These are phyloP conservation scores for Spinibarbus caldwelli DNA, from an alignment of 2,797 vertebrate genomes.

Conservation along the genomic window DNA sequence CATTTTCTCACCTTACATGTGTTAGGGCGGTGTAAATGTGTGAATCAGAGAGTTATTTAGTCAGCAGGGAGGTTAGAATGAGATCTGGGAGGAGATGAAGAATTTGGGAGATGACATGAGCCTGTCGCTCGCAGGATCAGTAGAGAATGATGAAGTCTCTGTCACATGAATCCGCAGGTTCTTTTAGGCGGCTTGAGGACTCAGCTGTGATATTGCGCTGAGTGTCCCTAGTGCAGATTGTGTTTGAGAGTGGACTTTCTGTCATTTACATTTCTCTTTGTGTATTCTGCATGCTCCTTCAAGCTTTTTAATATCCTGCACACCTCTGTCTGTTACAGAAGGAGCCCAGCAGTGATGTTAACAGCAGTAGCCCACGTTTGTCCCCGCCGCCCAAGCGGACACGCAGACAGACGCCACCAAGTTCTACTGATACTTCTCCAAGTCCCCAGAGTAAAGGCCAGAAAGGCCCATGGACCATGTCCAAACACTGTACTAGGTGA, in stretches of 20 bases:
- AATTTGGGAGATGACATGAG: background rate
- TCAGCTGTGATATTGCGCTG: background rate
- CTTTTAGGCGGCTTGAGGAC: background rate
- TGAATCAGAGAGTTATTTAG: background rate
- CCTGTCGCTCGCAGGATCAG: background rate
- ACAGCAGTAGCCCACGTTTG: slow-evolving; percentile 89
- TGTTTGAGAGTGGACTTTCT: slow-evolving; percentile 3
- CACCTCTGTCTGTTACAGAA: slow-evolving; percentile 80
- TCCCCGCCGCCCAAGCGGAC: slow-evolving; percentile 92
- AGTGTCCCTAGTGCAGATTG: background rate
- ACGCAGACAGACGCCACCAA: slow-evolving; percentile 89
- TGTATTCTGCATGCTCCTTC: background rate
- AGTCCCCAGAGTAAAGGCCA: slow-evolving; percentile 89
- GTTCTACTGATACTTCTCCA: slow-evolving; percentile 93
- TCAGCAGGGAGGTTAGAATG: background rate
- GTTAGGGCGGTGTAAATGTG: background rate
- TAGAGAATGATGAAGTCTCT: background rate
- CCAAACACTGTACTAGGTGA: slow-evolving; percentile 93
- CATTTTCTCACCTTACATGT: background rate
- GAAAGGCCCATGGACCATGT: slow-evolving; percentile 92
- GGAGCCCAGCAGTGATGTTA: slow-evolving; percentile 89
- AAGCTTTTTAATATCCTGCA: slow-evolving; percentile 1
- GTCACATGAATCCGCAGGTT: background rate
- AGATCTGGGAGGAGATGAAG: background rate
- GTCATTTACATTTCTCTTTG: background rate